Base-by-base conservation (phyloP, 2,113 vertebrate genomes). In the Asarcornis scutulata region DNA sequence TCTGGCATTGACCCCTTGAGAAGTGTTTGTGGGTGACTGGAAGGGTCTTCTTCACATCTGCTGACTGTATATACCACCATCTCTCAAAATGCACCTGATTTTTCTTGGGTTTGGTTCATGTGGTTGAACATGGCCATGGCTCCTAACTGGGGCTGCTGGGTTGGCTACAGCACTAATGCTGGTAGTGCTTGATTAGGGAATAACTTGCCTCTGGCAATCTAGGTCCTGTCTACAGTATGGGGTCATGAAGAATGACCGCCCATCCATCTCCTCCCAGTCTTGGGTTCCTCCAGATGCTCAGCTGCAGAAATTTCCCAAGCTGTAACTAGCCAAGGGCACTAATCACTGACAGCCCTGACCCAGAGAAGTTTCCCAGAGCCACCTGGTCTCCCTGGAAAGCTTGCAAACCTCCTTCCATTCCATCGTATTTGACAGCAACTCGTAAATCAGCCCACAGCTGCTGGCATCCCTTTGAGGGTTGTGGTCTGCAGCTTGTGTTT, bases 391-490 rank as follows among this genome's bases (percentile, higher is more conserved):
- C 53, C 66, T 31, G 53, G 26, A 67, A 96, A 91, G 71, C 58
- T 59, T 10, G 1, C 40, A 93, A 91, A 26, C 34, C 86, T 91
- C 68, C 15, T 86, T 60, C 86, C 42, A 78, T 86, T 8, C 0
- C 66, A 32, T 27, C 10, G 0, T 68, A 68, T 52, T 91, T 76
- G 81, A 88, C 95, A 88, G 77, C 83, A 82, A 5, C 88, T 84
- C 83, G 44, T 96, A 92, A 95, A 96, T 96, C 96, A 88, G 48
- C 60, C 44, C 1, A 7, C 73, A 71, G 83, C 8, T 36, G 21
- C 81, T 66, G 92, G 87, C 90, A 92, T 23, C 66, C 66, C 95
- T 97, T 79, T 62, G 90, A 94, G 88, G 81, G 25, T n/a, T 32
- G 53, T 8, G 52, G 78, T 13, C 76, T 22, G 40, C 52, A 8